These are phyloP conservation scores for Phyllotreta cruciferae DNA, from an alignment of 2,888 invertebrate genomes.

Conservation along the genomic window DNA sequence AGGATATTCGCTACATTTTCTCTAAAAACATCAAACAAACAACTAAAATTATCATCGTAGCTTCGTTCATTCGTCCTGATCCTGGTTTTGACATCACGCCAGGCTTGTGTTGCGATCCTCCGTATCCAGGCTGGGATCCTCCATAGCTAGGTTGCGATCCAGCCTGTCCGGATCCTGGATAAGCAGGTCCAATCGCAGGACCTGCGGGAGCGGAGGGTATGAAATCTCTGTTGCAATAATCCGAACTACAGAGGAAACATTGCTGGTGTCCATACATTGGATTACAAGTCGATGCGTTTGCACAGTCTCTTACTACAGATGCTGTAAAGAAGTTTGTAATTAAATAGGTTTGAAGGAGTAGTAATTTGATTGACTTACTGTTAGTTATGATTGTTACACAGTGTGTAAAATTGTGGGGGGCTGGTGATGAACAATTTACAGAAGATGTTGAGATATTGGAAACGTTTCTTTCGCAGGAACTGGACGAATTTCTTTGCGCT, in stretches of 20 bases:
- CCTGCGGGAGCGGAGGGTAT: background rate
- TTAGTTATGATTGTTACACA: conserved; percentile 1
- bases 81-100: conserved; percentile 6
- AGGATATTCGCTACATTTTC: background rate
- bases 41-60: background rate
- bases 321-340: background rate
- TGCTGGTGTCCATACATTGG: background rate
- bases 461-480: conserved; percentile 11
- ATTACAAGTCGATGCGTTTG: background rate
- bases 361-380: conserved; percentile 5
- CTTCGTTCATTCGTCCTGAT: background rate
- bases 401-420: background rate
- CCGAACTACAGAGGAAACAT: background rate
- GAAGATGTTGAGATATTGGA: background rate
- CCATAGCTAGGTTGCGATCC: conserved; percentile 3
- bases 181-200: background rate
- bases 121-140: conserved; percentile 1
- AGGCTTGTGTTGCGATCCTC: background rate
- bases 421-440: background rate
- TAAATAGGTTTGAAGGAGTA: background rate
- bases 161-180: background rate
- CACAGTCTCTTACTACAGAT: background rate
- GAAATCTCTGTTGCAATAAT: conserved; percentile 2
- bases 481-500: conserved; percentile 9
- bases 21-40: background rate